These are phyloP conservation scores for Yponomeuta cagnagella DNA, from an alignment of 2,888 invertebrate genomes.

Conservation along the genomic window DNA sequence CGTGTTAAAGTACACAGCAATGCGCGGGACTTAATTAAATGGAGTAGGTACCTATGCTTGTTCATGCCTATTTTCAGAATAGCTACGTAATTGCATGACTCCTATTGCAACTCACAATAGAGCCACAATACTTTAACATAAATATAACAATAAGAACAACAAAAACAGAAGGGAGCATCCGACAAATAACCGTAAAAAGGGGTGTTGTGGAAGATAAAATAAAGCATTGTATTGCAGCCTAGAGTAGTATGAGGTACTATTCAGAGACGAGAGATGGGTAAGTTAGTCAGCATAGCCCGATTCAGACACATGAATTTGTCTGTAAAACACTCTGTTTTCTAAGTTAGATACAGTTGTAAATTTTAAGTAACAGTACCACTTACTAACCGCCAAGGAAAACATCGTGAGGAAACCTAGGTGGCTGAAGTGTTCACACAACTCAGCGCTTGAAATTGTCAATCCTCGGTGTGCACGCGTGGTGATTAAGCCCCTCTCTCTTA, in stretches of 20 bases:
- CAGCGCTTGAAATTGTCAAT: no score
- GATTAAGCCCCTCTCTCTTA: no score
- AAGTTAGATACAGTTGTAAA: no score
- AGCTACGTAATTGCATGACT: not conserved
- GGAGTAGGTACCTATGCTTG: not conserved
- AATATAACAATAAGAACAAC: not conserved
- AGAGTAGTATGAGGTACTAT: not conserved
- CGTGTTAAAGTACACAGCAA: not conserved
- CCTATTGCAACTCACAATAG: not conserved
- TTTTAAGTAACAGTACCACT: no score
- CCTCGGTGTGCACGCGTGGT: no score
- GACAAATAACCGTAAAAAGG: conserved; percentile 1
- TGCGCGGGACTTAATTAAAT: not conserved
- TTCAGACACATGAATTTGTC: no score
- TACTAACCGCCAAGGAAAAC: no score
- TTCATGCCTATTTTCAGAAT: not conserved
- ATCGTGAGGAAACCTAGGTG: no score
- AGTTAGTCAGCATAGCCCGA: no score
- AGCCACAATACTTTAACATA: not conserved
- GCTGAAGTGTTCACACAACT: no score
- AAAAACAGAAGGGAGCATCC: not conserved
- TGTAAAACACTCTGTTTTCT: no score
- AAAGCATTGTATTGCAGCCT: not conserved
- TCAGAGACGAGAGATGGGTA: not conserved
- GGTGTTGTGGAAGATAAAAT: not conserved